Conservation (phyloP, 2,888 invertebrate species). For the Orthosia cruda region DNA sequence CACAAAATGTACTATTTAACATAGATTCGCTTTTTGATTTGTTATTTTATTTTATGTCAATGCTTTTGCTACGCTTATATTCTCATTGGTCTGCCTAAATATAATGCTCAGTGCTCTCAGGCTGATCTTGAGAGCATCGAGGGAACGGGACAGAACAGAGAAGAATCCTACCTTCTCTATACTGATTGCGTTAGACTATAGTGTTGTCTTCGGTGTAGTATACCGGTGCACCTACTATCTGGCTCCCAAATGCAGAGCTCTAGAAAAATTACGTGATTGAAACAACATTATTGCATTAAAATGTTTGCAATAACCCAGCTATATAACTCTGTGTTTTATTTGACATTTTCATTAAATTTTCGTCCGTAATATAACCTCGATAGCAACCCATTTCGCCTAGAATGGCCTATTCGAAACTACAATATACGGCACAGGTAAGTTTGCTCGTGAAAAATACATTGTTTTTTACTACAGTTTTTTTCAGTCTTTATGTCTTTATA, state of each 20-base stretch:
- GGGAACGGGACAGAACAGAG: background rate
- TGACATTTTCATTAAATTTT: constrained; percentile 33
- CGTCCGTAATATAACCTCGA: background rate
- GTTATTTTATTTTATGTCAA: no score
- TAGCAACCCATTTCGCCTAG: background rate
- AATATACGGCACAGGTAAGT: background rate
- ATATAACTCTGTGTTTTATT: background rate
- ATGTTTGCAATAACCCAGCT: background rate
- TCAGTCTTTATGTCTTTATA: constrained; percentile 21
- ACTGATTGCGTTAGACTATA: background rate
- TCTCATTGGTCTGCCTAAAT: background rate
- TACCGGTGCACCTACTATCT: background rate
- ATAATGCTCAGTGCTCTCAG: background rate
- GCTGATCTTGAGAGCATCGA: background rate
- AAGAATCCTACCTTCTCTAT: background rate
- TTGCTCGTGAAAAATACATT: constrained; percentile 12
- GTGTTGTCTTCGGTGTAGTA: background rate
- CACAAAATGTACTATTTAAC: no score
- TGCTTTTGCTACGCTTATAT: no score
- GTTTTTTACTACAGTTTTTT: constrained; percentile 16
- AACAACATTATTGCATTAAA: constrained; percentile 13
- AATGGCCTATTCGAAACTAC: constrained; percentile 15
- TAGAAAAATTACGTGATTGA: background rate
- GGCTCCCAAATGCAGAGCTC: background rate
- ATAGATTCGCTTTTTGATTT: no score